Evolutionary conservation across 2,888 invertebrate species (phyloP).

Genomic region (Agriopis marginaria): DNA sequence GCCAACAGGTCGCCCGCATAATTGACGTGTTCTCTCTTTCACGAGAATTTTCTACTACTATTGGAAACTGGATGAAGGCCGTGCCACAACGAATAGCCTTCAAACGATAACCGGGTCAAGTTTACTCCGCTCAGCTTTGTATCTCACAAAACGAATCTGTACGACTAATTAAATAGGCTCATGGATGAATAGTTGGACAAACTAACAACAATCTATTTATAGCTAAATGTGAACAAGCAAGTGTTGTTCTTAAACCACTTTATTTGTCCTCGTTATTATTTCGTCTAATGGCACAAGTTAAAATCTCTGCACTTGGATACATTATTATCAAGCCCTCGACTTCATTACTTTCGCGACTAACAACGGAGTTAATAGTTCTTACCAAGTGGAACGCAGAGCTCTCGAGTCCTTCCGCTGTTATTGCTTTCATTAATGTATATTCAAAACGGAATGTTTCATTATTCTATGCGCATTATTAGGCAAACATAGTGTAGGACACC

Average conservation of each 20-base stretch:
- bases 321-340: slow-evolving; percentile 52
- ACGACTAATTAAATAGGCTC: slow-evolving; percentile 38
- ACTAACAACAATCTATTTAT: slow-evolving; percentile 29
- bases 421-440: slow-evolving; percentile 63
- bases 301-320: slow-evolving; percentile 53
- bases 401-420: slow-evolving; percentile 61
- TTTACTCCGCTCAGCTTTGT: slow-evolving; percentile 53
- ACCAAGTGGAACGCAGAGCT: slow-evolving; percentile 57
- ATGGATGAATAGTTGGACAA: slow-evolving; percentile 38
- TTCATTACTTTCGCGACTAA: slow-evolving; percentile 49
- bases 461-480: slow-evolving; percentile 23
- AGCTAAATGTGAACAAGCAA: slow-evolving; percentile 23
- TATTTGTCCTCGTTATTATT: slow-evolving; percentile 44
- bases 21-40: slow-evolving; percentile 55
- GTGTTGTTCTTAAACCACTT: slow-evolving; percentile 17
- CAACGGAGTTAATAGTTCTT: slow-evolving; percentile 60
- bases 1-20: slow-evolving; percentile 47
- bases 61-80: slow-evolving; percentile 62
- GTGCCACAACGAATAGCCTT: slow-evolving; percentile 54
- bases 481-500: no score
- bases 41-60: slow-evolving; percentile 54
- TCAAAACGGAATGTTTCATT: slow-evolving; percentile 60
- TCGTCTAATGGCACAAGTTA: slow-evolving; percentile 50
- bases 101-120: slow-evolving; percentile 60
- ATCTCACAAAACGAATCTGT: slow-evolving; percentile 38